phyloP scores from a whole-genome alignment of 2,113 vertebrate species.

The Condylura cristata region DNA sequence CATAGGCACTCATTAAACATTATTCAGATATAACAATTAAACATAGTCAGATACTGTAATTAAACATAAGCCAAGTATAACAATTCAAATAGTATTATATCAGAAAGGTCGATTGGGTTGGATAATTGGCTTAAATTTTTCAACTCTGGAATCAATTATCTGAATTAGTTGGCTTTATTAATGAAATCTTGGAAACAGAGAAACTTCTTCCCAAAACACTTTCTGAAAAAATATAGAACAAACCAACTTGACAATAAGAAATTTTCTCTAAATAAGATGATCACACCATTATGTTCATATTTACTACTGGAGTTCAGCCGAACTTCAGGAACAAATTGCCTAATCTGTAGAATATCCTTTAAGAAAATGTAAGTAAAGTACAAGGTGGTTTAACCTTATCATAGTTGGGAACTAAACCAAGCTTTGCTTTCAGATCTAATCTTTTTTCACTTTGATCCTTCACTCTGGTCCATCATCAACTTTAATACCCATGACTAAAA shows the following conservation, averaged over 20 bases:
- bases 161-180: slow-evolving; percentile 56
- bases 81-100: slow-evolving; percentile 47
- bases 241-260: slow-evolving; percentile 20
- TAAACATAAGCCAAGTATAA: slow-evolving; percentile 61
- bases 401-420: neutral
- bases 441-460: neutral
- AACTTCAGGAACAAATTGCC: neutral
- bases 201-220: neutral
- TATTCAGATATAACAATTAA: slow-evolving; percentile 71
- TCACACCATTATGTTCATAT: neutral
- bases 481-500: neutral
- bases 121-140: slow-evolving; percentile 63
- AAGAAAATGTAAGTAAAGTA: neutral
- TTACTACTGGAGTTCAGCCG: neutral
- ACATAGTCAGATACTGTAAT: slow-evolving; percentile 63
- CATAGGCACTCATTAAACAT: slow-evolving; percentile 71
- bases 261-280: neutral
- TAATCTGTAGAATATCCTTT: neutral
- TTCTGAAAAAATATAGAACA: neutral
- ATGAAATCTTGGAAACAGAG: slow-evolving; percentile 28
- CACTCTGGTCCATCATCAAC: neutral
- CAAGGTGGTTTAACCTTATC: neutral
- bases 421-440: neutral
- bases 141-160: slow-evolving; percentile 62
- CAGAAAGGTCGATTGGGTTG: slow-evolving; percentile 69